Conservation (phyloP, 1,140 invertebrate genomes). For the Anoplophora glabripennis region DNA sequence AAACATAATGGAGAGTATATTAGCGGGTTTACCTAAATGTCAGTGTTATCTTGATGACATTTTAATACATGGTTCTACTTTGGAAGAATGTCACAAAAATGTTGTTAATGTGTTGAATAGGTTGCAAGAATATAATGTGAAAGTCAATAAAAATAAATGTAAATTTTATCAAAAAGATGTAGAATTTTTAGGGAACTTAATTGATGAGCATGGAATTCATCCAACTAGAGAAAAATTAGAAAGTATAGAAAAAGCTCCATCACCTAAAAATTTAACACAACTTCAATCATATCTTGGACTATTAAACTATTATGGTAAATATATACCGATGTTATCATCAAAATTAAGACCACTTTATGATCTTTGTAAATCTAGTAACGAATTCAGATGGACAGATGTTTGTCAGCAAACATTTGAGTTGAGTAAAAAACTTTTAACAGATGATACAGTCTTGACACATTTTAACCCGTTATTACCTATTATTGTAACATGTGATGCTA, state of each 20-base stretch:
- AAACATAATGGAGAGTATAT: conserved; percentile 37
- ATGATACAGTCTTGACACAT: conserved; percentile 34
- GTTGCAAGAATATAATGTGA: conserved; percentile 28
- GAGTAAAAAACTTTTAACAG: conserved; percentile 36
- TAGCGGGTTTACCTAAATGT: conserved; percentile 29
- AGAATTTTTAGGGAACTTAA: conserved; percentile 46
- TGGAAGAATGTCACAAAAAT: conserved; percentile 32
- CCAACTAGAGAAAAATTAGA: conserved; percentile 45
- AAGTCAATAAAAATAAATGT: conserved; percentile 38
- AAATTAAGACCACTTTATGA: conserved; percentile 45
- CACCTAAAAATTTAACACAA: conserved; percentile 41
- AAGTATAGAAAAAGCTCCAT: conserved; percentile 36
- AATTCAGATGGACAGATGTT: conserved; percentile 40
- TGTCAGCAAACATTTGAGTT: conserved; percentile 39
- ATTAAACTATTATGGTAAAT: conserved; percentile 46
- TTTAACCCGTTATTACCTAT: conserved; percentile 37
- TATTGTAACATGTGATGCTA: conserved; percentile 42
- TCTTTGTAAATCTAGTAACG: conserved; percentile 41
- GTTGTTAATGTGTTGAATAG: conserved; percentile 18
- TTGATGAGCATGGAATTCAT: conserved; percentile 42
- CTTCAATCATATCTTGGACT: conserved; percentile 47
- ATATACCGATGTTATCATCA: conserved; percentile 45
- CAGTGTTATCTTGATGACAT: conserved; percentile 45
- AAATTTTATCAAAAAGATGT: conserved; percentile 35
- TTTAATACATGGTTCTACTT: conserved; percentile 32